These are phyloP conservation scores for Alaudala cheleensis DNA, from an alignment of 2,113 vertebrate genomes.

Conservation along the genomic window DNA sequence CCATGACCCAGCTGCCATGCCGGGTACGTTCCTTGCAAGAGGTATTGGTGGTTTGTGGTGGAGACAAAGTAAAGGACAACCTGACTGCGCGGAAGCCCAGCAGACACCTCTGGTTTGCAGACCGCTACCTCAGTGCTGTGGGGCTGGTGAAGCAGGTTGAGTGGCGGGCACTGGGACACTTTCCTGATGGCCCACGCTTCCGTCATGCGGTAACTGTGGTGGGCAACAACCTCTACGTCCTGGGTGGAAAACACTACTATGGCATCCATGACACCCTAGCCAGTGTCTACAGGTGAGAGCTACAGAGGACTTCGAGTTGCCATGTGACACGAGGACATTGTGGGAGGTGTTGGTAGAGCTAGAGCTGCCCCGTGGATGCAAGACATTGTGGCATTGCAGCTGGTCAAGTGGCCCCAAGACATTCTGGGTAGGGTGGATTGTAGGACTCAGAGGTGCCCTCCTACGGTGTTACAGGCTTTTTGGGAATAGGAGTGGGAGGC, in stretches of 20 bases:
- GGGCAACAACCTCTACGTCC: constrained; percentile 76
- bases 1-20: constrained; percentile 55
- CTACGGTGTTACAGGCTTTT: no score
- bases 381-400: not conserved
- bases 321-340: not conserved
- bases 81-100: constrained; percentile 76
- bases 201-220: constrained; percentile 80
- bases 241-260: constrained; percentile 89
- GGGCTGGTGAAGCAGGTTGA: constrained; percentile 87
- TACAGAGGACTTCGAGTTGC: not conserved
- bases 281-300: constrained; percentile 85
- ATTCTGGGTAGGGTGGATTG: not conserved
- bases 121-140: constrained; percentile 79
- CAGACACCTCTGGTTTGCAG: constrained; percentile 83
- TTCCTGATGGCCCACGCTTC: constrained; percentile 85
- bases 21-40: constrained; percentile 79
- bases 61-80: constrained; percentile 80
- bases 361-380: not conserved
- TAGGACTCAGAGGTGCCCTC: not conserved
- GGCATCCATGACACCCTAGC: constrained; percentile 79
- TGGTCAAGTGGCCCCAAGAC: not conserved
- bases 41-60: constrained; percentile 83
- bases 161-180: constrained; percentile 80
- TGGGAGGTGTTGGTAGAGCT: not conserved
- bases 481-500: not conserved